Base-by-base conservation (phyloP, 2,113 vertebrate genomes). In the Verasper variegatus region DNA sequence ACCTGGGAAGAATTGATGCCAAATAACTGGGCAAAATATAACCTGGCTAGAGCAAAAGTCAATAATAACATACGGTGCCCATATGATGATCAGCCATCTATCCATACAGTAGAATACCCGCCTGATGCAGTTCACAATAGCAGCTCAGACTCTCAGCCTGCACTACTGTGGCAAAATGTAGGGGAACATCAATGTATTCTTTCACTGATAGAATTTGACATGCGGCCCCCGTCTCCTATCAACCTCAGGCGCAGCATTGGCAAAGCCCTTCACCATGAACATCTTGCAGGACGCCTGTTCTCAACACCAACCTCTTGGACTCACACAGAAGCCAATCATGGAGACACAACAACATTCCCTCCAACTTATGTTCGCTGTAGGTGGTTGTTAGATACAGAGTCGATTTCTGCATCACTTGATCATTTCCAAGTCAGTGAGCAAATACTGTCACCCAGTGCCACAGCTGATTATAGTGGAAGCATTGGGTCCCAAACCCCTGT, bases 171-270 rank as follows among this genome's bases (percentile, higher is more conserved):
- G 84, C 91, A 88, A 68, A 85, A 88, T 76, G 73, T 81, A 15
- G 75, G 64, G 9, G 90, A 95, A 86, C 83, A 79, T 14, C 92
- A 95, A 26, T 96, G 94, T 0, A 83, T 95, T 21, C 93, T 96
- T 0, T 96, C 96, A 0, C 82, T 96, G 51, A 93, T 96, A 3
- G 96, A 97, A 70, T 92, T 97, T 65, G 94, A 94, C 79, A 94
- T 96, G 88, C 82, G 89, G 12, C 96, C 96, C 0, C 96, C 93
- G 0, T 97, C 96, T 20, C 96, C 97, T 65, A 95, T 97, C 56
- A 95, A 96, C 90, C 92, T 97, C 67, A 95, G 96, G 63, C 94
- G 92, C 61, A 96, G 96, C 92, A 96, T 96, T 42, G 95, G 97
- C 47, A 93, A 94, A 0, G 95, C 96, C 0, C 94, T 97, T 57